phyloP scores from a whole-genome alignment of 2,113 vertebrate species.

The Malurus elegans region DNA sequence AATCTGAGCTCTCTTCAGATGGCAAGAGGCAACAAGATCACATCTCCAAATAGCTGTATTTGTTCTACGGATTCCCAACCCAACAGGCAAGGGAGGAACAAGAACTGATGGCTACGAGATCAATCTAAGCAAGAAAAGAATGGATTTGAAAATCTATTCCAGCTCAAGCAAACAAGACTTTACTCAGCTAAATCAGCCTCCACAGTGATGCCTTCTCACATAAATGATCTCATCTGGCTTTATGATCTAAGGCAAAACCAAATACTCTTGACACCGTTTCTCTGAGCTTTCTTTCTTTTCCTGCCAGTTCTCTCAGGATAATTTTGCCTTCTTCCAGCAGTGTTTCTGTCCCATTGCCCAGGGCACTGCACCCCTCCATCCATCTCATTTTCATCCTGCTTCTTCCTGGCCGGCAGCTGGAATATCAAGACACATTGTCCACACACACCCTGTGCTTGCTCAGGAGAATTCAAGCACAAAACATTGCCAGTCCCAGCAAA shows the following conservation, averaged over 20 bases:
- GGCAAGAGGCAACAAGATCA: not conserved
- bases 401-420: not conserved
- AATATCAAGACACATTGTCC: not conserved
- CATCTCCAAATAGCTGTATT: not conserved
- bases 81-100: not conserved
- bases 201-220: not conserved
- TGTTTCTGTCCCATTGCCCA: not conserved
- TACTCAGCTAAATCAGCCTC: not conserved
- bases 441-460: accelerated
- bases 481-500: not conserved
- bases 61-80: not conserved
- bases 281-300: not conserved
- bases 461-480: not conserved
- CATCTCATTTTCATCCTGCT: not conserved
- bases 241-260: not conserved
- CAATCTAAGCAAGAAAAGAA: not conserved
- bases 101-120: not conserved
- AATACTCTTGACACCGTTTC: not conserved
- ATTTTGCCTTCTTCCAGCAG: not conserved
- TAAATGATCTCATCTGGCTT: not conserved
- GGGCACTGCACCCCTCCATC: accelerated
- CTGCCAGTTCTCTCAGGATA: not conserved
- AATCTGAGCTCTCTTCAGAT: not conserved
- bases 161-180: not conserved
- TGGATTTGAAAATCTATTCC: not conserved